Evolutionary conservation across 92 coral and sea anemone species (phyloP).

Genomic region (Siderastrea radians): DNA sequence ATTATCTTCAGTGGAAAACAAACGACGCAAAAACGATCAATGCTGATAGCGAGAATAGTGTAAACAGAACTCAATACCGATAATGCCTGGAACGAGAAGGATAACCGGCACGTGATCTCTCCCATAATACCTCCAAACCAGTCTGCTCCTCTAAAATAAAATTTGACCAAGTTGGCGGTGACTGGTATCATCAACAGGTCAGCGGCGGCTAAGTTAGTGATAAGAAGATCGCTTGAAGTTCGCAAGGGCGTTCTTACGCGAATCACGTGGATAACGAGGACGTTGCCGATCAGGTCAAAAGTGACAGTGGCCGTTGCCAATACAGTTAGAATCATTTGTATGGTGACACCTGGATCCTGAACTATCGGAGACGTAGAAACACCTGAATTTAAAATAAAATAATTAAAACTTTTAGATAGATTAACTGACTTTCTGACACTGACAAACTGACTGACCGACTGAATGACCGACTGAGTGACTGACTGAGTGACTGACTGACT

Average conservation of each 20-base stretch:
- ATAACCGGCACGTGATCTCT: conserved; percentile 65
- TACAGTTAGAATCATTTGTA: conserved; percentile 50
- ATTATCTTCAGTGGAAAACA: conserved; percentile 64
- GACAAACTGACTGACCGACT: too few relatives aligned
- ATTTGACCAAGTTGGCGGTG: conserved; percentile 63
- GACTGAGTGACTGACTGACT: too few relatives aligned
- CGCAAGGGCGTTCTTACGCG: conserved; percentile 84
- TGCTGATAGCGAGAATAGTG: conserved; percentile 72
- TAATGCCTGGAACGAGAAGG: conserved; percentile 60
- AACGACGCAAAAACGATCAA: conserved; percentile 81
- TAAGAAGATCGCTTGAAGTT: conserved; percentile 71
- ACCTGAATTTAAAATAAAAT: too few relatives aligned
- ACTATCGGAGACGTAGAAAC: not conserved
- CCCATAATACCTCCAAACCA: conserved; percentile 89
- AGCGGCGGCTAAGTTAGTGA: conserved; percentile 80
- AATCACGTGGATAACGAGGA: conserved; percentile 73
- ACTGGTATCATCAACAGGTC: conserved; percentile 82
- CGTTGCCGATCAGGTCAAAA: conserved; percentile 81
- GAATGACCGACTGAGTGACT: too few relatives aligned
- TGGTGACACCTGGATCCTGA: not conserved
- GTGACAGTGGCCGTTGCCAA: conserved; percentile 52
- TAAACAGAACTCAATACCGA: conserved; percentile 76
- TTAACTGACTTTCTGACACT: too few relatives aligned
- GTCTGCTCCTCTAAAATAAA: conserved; percentile 50
- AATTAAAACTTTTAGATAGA: too few relatives aligned